phyloP scores from a whole-genome alignment of 2,113 vertebrate species.

The Scomber japonicus region DNA sequence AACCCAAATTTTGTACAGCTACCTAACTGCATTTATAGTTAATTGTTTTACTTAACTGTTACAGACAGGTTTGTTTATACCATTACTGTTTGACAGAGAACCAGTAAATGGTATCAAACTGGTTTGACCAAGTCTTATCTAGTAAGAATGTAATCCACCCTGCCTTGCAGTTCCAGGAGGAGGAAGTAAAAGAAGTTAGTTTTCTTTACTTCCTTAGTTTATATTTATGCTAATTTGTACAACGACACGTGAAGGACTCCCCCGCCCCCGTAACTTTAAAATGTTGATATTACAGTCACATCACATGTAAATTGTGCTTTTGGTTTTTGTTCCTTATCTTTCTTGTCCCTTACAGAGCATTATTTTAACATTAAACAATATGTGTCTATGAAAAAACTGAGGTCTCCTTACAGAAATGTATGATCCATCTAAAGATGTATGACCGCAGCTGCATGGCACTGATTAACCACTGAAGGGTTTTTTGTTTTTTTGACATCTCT shows the following conservation, averaged over 20 bases:
- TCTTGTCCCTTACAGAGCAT: background rate
- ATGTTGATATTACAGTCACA: background rate
- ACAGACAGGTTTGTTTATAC: no score
- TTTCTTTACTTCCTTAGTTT: background rate
- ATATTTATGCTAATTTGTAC: slow-evolving; percentile 1
- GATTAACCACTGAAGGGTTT: slow-evolving; percentile 40
- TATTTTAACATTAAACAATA: slow-evolving; percentile 12
- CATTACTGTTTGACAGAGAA: background rate
- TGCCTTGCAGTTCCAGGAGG: slow-evolving; percentile 1
- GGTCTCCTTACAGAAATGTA: no score
- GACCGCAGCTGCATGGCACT: slow-evolving; percentile 17
- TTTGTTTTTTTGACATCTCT: background rate
- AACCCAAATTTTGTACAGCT: background rate
- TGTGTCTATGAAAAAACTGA: background rate
- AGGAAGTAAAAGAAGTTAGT: slow-evolving; percentile 2
- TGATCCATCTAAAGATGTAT: background rate
- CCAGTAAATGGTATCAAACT: slow-evolving; percentile 8
- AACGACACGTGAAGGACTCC: background rate
- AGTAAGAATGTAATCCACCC: slow-evolving; percentile 33
- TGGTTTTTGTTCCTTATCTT: background rate
- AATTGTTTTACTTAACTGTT: background rate
- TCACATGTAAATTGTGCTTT: slow-evolving; percentile 12
- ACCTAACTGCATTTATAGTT: background rate
- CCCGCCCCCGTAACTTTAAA: background rate
- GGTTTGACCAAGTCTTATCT: slow-evolving; percentile 5